A percentile compares a stretch with the other conserved stretches of the same genome.
Conservation (phyloP, 2,888 invertebrate species). For the Smittia sp. region DNA sequence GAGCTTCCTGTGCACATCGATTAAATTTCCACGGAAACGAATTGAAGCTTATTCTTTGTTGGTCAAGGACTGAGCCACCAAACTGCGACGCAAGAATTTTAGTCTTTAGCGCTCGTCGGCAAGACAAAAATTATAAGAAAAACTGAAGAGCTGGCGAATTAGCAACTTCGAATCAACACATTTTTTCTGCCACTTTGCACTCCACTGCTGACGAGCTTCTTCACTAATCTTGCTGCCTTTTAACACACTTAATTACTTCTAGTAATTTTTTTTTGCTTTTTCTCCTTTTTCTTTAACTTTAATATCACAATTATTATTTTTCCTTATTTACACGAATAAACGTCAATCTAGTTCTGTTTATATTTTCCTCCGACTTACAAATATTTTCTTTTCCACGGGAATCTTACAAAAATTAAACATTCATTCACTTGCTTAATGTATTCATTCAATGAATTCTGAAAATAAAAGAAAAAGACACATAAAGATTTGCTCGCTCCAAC, state of each 20-base stretch:
- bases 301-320: slow-evolving; percentile 27
- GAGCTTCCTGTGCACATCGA: neutral
- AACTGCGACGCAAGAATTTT: slow-evolving; percentile 4
- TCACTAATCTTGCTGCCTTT: slow-evolving; percentile 7
- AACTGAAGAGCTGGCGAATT: neutral
- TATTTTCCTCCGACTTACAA: neutral
- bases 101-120: neutral
- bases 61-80: neutral
- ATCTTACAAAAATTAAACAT: slow-evolving; percentile 16
- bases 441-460: slow-evolving; percentile 3
- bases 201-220: slow-evolving; percentile 5
- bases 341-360: neutral
- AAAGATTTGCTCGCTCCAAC: neutral
- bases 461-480: neutral
- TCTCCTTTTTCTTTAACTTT: slow-evolving; percentile 19
- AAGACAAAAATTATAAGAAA: slow-evolving; percentile 6
- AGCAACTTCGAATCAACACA: slow-evolving; percentile 32
- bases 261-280: slow-evolving; percentile 28
- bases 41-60: neutral
- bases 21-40: neutral
- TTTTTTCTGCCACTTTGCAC: neutral
- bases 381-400: neutral
- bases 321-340: slow-evolving; percentile 14
- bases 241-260: slow-evolving; percentile 27
- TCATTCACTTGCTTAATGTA: slow-evolving; percentile 28